A percentile compares a stretch with the other conserved stretches of the same genome.
phyloP scores from a whole-genome alignment of 2,888 invertebrate species.

The Orthonevra nobilis region DNA sequence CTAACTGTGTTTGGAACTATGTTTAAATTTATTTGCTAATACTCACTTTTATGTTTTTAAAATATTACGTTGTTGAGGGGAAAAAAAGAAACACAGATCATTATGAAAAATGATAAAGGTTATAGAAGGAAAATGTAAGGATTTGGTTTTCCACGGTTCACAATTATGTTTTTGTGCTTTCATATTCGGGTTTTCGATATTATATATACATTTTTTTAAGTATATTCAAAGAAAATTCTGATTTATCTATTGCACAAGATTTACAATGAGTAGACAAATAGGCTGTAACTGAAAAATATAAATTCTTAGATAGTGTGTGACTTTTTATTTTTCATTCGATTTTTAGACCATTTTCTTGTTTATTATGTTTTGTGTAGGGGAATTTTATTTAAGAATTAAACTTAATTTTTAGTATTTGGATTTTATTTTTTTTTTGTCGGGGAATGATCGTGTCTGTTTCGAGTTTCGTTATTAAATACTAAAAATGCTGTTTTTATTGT shows the following conservation, averaged over 20 bases:
- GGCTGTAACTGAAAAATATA: slow-evolving; percentile 79
- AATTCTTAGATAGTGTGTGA: slow-evolving; percentile 68
- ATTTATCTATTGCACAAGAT: slow-evolving; percentile 80
- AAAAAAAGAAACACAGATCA: slow-evolving; percentile 8
- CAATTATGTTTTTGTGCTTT: slow-evolving; percentile 54
- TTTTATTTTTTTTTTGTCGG: slow-evolving; percentile 44
- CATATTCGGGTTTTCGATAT: slow-evolving; percentile 54
- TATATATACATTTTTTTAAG: slow-evolving; percentile 42
- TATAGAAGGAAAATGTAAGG: not conserved
- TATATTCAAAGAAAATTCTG: slow-evolving; percentile 77
- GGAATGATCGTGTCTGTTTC: slow-evolving; percentile 30
- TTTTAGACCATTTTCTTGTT: slow-evolving; percentile 50
- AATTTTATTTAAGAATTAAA: slow-evolving; percentile 57
- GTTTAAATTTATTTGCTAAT: slow-evolving; percentile 20
- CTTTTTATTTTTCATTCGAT: slow-evolving; percentile 64
- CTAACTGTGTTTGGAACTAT: slow-evolving; percentile 1
- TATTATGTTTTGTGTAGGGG: slow-evolving; percentile 65
- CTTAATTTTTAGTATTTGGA: slow-evolving; percentile 67
- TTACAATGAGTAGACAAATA: slow-evolving; percentile 81
- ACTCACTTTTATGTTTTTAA: slow-evolving; percentile 48
- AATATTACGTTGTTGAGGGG: slow-evolving; percentile 2
- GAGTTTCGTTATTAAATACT: slow-evolving; percentile 63
- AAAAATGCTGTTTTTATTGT: slow-evolving; percentile 65
- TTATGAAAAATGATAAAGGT: not conserved
- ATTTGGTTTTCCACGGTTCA: slow-evolving; percentile 45